These are phyloP conservation scores for Galerucella calmariensis DNA, from an alignment of 2,888 invertebrate genomes.

Conservation along the genomic window DNA sequence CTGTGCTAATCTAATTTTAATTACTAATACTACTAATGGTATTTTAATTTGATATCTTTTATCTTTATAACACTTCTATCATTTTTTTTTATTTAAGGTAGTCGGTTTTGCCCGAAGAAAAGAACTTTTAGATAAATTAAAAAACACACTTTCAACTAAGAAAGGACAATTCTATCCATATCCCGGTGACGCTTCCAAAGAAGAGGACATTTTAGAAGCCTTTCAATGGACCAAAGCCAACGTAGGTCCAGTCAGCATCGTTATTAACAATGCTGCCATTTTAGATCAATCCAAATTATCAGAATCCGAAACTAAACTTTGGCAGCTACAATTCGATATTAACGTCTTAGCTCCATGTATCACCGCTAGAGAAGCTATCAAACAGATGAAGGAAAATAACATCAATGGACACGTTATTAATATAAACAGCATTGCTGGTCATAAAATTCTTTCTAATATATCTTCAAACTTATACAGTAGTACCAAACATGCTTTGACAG, in stretches of 20 bases:
- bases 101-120: conserved; percentile 49
- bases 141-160: conserved; percentile 39
- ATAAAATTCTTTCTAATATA: not conserved
- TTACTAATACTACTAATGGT: too few relatives aligned
- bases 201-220: conserved; percentile 55
- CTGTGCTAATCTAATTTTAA: too few relatives aligned
- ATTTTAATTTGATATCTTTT: too few relatives aligned
- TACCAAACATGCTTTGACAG: conserved; percentile 47
- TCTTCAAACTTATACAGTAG: not conserved
- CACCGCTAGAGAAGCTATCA: conserved; percentile 49
- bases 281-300: too few relatives aligned
- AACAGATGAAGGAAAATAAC: conserved; percentile 23
- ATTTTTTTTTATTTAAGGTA: conserved; percentile 47
- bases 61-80: too few relatives aligned
- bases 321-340: conserved; percentile 42
- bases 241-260: conserved; percentile 58
- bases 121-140: conserved; percentile 44
- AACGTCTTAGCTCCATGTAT: conserved; percentile 43
- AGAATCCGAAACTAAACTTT: conserved; percentile 47
- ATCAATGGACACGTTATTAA: conserved; percentile 28
- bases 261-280: conserved; percentile 62
- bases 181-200: conserved; percentile 59
- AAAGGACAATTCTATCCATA: conserved; percentile 56
- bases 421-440: conserved; percentile 26
- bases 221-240: conserved; percentile 59